phyloP scores from a whole-genome alignment of 2,113 vertebrate genomes.

The Neodon shergylaensis region DNA sequence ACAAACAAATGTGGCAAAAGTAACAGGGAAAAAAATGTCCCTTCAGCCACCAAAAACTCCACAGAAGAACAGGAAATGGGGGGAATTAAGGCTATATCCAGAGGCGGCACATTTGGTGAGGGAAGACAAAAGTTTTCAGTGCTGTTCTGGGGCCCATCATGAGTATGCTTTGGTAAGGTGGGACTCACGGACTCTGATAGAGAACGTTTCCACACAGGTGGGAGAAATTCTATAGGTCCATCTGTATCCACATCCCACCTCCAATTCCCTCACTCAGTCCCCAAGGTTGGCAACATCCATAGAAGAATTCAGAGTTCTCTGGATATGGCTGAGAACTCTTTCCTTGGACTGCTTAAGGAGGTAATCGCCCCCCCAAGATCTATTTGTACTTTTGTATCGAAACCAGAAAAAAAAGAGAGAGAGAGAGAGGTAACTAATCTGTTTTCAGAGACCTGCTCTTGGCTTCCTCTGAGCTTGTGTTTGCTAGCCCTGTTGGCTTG shows the following conservation, averaged over 20 bases:
- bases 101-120: background rate
- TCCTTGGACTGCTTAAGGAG: background rate
- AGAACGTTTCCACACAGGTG: background rate
- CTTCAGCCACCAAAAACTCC: background rate
- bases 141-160: background rate
- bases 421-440: background rate
- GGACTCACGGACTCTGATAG: background rate
- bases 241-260: background rate
- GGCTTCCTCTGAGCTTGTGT: background rate
- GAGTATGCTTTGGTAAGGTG: background rate
- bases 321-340: background rate
- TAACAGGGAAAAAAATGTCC: background rate
- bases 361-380: background rate
- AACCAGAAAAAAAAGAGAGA: background rate
- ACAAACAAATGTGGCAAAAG: slow-evolving; percentile 7
- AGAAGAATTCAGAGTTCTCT: background rate
- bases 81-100: background rate
- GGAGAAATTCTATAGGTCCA: background rate
- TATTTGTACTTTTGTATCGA: background rate
- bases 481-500: background rate
- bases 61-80: background rate
- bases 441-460: background rate
- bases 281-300: background rate
- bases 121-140: slow-evolving; percentile 8
- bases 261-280: background rate